phyloP scores from a whole-genome alignment of 2,797 vertebrate genomes.

The Myotis vivesi region DNA sequence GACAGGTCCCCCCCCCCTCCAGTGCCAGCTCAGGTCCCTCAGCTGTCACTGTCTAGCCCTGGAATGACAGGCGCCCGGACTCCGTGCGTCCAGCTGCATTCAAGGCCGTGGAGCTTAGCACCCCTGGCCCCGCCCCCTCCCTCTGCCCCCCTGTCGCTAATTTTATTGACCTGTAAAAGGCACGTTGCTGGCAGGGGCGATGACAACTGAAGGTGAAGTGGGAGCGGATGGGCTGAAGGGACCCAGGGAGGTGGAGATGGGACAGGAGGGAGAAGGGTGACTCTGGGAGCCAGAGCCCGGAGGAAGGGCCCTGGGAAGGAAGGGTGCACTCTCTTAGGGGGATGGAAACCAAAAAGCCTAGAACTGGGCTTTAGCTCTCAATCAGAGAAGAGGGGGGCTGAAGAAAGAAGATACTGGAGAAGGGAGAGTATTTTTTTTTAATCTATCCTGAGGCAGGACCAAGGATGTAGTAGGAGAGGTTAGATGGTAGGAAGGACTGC shows the following conservation, averaged over 20 bases:
- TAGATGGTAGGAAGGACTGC: slow-evolving; percentile 28
- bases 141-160: slow-evolving; percentile 56
- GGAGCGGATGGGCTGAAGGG: not conserved
- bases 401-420: not conserved
- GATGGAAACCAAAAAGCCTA: not conserved
- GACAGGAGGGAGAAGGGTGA: not conserved
- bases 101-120: slow-evolving; percentile 71
- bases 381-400: not conserved
- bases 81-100: slow-evolving; percentile 58
- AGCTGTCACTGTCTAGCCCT: slow-evolving; percentile 70
- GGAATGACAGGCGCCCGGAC: slow-evolving; percentile 62
- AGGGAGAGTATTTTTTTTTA: not conserved
- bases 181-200: slow-evolving; percentile 46
- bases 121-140: slow-evolving; percentile 22
- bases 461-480: slow-evolving; percentile 15
- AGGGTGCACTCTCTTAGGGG: not conserved
- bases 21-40: slow-evolving; percentile 33
- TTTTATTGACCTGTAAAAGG: slow-evolving; percentile 77
- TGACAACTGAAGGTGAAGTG: not conserved
- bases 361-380: not conserved
- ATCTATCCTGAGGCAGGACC: not conserved
- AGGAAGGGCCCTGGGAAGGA: not conserved
- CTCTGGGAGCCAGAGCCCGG: not conserved
- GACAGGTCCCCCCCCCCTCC: not conserved
- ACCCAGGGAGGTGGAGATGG: not conserved